Evolutionary conservation across 2,797 vertebrate genomes (phyloP).

Genomic region (Chromis chromis): DNA sequence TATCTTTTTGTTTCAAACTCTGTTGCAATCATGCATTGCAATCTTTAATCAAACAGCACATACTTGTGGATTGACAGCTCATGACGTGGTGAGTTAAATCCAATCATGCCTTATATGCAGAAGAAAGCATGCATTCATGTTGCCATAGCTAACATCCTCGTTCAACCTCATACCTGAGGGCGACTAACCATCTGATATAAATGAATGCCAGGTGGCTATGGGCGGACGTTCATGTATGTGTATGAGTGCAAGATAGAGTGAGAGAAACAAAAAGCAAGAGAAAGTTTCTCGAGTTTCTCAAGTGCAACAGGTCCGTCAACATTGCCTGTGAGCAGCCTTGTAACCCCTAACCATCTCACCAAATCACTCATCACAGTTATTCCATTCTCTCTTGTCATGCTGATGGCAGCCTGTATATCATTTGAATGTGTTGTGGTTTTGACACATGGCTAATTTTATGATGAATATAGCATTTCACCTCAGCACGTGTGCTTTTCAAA

Average conservation of each 20-base stretch:
- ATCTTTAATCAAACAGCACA: slow-evolving; percentile 14
- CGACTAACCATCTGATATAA: background rate
- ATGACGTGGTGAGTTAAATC: slow-evolving; percentile 1
- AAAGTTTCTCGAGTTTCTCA: slow-evolving; percentile 36
- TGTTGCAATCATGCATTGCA: background rate
- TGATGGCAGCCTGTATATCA: slow-evolving; percentile 6
- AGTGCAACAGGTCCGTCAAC: slow-evolving; percentile 70
- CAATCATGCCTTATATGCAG: slow-evolving; percentile 38
- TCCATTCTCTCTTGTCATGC: slow-evolving; percentile 28
- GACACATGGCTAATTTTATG: background rate
- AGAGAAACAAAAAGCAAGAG: background rate
- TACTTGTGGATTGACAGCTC: slow-evolving; percentile 3
- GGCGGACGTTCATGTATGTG: background rate
- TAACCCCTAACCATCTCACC: background rate
- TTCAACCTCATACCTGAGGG: slow-evolving; percentile 44
- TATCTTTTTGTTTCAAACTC: background rate
- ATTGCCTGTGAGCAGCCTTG: slow-evolving; percentile 21
- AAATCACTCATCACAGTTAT: slow-evolving; percentile 15
- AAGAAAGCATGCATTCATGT: slow-evolving; percentile 5
- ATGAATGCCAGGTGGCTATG: background rate
- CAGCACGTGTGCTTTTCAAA: background rate
- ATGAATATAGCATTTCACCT: background rate
- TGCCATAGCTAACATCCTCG: background rate
- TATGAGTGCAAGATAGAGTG: background rate
- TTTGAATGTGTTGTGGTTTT: slow-evolving; percentile 1